Evolutionary conservation across 2,797 vertebrate species (phyloP).

Genomic region (Crenichthys baileyi): DNA sequence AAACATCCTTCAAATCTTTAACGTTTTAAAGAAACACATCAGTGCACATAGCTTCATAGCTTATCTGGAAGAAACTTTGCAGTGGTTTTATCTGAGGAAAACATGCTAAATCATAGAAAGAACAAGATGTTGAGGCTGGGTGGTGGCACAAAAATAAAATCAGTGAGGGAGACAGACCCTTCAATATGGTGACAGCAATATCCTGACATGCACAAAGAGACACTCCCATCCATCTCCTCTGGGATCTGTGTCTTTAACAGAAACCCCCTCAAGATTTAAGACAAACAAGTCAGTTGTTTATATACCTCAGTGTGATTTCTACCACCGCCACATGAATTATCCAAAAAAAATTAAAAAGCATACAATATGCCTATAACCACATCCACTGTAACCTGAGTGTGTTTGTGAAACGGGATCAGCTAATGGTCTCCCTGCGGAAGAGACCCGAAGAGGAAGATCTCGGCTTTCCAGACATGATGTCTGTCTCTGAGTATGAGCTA

Average conservation of each 20-base stretch:
- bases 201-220: constrained; percentile 26
- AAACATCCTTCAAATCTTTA: background rate
- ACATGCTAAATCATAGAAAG: constrained; percentile 12
- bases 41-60: background rate
- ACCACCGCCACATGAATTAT: constrained; percentile 13
- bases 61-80: background rate
- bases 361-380: constrained; percentile 2
- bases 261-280: constrained; percentile 55
- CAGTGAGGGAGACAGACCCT: constrained; percentile 36
- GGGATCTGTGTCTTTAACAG: constrained; percentile 54
- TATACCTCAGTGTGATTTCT: constrained; percentile 40
- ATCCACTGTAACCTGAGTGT: constrained; percentile 42
- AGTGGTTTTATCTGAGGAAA: constrained; percentile 14
- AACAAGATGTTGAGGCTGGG: constrained; percentile 24
- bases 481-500: constrained; percentile 39
- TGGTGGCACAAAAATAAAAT: constrained; percentile 34
- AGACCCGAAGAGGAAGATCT: constrained; percentile 47
- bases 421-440: constrained; percentile 50
- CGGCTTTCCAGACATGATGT: constrained; percentile 47
- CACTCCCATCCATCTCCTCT: constrained; percentile 50
- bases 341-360: constrained; percentile 10
- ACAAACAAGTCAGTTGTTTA: constrained; percentile 51
- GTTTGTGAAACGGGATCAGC: constrained; percentile 29
- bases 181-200: constrained; percentile 57
- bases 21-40: background rate